Evolutionary conservation across 1,140 invertebrate species (phyloP), one percentile per base, ranked within the genome.

Genomic region (Drosophila nigromelanica): DNA sequence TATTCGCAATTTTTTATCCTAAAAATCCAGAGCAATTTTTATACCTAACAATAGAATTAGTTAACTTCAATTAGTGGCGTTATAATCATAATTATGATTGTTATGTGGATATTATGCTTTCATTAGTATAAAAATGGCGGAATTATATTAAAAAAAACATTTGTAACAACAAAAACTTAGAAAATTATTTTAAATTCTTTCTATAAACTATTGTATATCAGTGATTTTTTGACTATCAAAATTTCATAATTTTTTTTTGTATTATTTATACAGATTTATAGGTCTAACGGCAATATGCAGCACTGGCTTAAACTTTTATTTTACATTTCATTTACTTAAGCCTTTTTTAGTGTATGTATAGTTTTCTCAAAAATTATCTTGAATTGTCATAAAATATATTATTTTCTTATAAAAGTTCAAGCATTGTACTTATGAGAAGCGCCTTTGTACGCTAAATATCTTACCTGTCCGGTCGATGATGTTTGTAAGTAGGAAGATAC

Each of bases 401-500:
- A 11, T 24, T n/a, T n/a, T 0, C 11, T 40, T n/a, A 14, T n/a
- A 10, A n/a, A 14, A 35, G 8, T 8, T 35, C 39, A 14, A 40
- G 33, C n/a, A 40, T 40, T 40, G 39, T 21, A 12, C 4, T 4
- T 47, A 37, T 37, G 42, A 6, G 1, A 35, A 33, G 51, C 15
- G 11, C n/a, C 11, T 7, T 33, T 33, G 30, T 33, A 35, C 33
- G 33, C 33, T 35, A 3, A 92, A 18, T 50, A 50, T 15, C 92
- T 93, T 93, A 96, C 95, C 95, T 96, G 95, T 94, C 95, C 95
- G 91, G 95, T 95, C 92, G 95, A 95, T 93, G 95, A 95, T 92
- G 95, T 95, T 93, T 96, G 95, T 90, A 96, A 94, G 93, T 96
- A 96, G 89, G 95, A 95, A 91, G 95, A 95, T 90, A 96, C 95